A percentile compares a stretch with the other conserved stretches of the same genome.
Evolutionary conservation across 2,797 vertebrate genomes (phyloP).

Genomic region (Anabacerthia variegaticeps): DNA sequence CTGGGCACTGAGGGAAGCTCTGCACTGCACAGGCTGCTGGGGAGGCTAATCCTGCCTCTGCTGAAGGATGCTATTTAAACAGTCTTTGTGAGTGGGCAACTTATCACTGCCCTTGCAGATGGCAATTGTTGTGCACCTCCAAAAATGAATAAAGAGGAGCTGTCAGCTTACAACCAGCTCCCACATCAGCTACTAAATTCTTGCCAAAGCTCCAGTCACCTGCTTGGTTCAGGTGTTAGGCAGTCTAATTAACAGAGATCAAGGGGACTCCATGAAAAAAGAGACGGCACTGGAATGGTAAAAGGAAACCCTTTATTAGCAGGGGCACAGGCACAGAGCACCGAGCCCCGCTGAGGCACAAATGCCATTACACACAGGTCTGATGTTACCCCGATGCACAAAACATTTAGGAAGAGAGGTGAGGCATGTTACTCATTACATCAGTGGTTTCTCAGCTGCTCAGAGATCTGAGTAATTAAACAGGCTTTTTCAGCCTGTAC

Average conservation of each 20-base stretch:
- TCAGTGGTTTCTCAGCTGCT: neutral
- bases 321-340: neutral
- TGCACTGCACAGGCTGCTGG: neutral
- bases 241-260: slow-evolving; percentile 41
- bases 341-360: neutral
- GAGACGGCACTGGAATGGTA: neutral
- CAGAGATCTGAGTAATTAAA: neutral
- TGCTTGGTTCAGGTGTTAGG: slow-evolving; percentile 31
- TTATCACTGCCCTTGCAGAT: slow-evolving; percentile 13
- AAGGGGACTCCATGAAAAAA: neutral
- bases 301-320: slow-evolving; percentile 10
- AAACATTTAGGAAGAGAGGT: neutral
- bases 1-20: neutral
- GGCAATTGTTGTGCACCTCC: neutral
- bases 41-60: slow-evolving; percentile 31
- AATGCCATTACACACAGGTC: neutral
- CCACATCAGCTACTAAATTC: neutral
- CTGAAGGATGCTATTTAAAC: neutral
- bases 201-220: slow-evolving; percentile 21
- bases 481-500: neutral
- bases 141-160: slow-evolving; percentile 15
- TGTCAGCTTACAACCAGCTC: neutral
- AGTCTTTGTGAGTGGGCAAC: slow-evolving; percentile 15
- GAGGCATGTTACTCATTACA: neutral
- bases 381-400: neutral